Base-by-base conservation (phyloP, 1,140 invertebrate species). In the Lepidostoma basale region DNA sequence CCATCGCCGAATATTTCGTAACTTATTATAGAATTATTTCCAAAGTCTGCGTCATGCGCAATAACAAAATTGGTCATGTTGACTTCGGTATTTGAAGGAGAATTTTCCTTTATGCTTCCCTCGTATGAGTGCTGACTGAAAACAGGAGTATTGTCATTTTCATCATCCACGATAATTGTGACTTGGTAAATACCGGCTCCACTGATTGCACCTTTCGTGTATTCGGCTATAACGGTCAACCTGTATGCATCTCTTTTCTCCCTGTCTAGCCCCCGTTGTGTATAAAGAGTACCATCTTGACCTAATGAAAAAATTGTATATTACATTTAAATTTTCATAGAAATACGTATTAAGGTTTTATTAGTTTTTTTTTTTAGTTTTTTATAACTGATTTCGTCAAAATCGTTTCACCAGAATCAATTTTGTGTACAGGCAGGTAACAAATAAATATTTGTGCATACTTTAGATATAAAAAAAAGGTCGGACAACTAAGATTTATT, bases 81-180 rank as follows among this genome's bases (percentile, higher is more conserved):
- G 4, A 95, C 88, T 81, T 89, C 88, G 6, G 89, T 94, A 64
- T 87, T 89, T 30, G 82, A 85, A 42, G 81, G 82, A 62, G 87
- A 90, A 75, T 97, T 94, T 81, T 97, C 95, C 22, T 80, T 81
- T 5, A 98, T 89, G 44, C 86, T 85, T 2, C 94, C 92, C 76
- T 92, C 88, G 77, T 95, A 97, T 3, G 79, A 76, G 1, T 81
- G 74, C 10, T 84, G 81, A 44, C 90, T 87, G 78, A 97, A 96
- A 59, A 88, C 79, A 9, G 95, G 95, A 3, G 93, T 87, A 77
- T 97, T 95, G 76, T 97, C 95, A 76, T 97, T 97, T 59, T 94
- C 92, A 77, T 97, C 95, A 54, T 93, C 88, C 0, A 97, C 91
- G 25, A 88, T 80, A 10, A 97, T 84, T 6, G 85, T 88, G 1